Evolutionary conservation across 2,113 vertebrate species (phyloP), one percentile per base, ranked within the genome.

Genomic region (Micronisus gabar): DNA sequence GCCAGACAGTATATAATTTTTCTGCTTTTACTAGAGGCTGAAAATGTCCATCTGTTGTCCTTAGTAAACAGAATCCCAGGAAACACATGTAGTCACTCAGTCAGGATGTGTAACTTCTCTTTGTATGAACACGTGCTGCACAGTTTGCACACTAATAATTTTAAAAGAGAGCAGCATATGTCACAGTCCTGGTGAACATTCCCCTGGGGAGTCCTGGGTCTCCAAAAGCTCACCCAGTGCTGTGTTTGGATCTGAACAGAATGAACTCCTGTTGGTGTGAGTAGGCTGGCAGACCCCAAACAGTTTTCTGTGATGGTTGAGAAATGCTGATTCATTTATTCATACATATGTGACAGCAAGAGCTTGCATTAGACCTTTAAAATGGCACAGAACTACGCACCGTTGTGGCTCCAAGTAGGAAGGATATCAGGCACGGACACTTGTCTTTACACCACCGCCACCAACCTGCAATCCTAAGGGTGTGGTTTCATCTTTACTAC

Each of bases 11-110:
- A 52, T 76, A 86, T 93, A 0, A 62, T 94, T 93, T 89, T 92
- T 72, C 87, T 97, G 87, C 84, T 94, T 96, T 95, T 97, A 89
- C 90, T 96, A 86, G 95, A 11, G 62, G 84, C 36, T 96, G 92
- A 90, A 94, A 97, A 96, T 84, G 34, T 88, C 87, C 27, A 78
- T 95, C 93, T 97, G 96, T 67, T 94, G 87, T 88, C 82, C 66
- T 91, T 93, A 75, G 80, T 85, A 93, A 95, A 61, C 18, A 25
- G 58, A 95, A 91, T 66, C 40, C 71, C 88, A 48, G 87, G 90
- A 65, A 96, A 65, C 73, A 84, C 88, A 66, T 48, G 68, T 47
- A 91, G 72, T 80, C 53, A 92, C 53, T 86, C 74, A 88, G 41
- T 88, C 59, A 91, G 56, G 81, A 91, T 6, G 22, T 81, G 78